Base-by-base conservation (phyloP, 1,140 invertebrate genomes). In the Halictus rubicundus region DNA sequence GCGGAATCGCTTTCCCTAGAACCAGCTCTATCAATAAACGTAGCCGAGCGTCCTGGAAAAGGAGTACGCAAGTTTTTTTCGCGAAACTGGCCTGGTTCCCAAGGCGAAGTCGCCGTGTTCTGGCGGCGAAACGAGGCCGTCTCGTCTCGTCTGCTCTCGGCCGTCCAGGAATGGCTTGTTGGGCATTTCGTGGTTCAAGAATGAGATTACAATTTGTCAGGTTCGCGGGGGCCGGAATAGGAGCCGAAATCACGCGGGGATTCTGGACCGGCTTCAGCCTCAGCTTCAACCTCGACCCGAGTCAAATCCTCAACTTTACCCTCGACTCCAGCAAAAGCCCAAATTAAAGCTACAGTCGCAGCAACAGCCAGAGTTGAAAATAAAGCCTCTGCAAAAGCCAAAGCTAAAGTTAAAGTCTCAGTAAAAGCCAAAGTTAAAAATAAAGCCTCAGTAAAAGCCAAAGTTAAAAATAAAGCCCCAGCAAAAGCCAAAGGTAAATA, bases 191-290 rank as follows among this genome's bases (percentile, higher is more conserved):
- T 66, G 79, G 78, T 84, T 82, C 86, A 85, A 89, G 88, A 89
- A 90, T 89, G 88, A 89, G 88, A 88, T 89, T 89, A 89, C 88
- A 90, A 90, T 90, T 90, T 90, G 89, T 90, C 89, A 89, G 81
- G 82, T 27, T 54, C 16, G 54, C 75, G 64, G 83, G 83, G 82
- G 70, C n/a, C n/a, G n/a, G n/a, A n/a, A n/a, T 85, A 86, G 86
- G 88, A 84, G 88, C 77, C 74, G 83, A 80, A 86, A 86, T 86
- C 59, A 73, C 57, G 71, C 71, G 10, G 64, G 21, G 69, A 42
- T 49, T 68, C n/a, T 9, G 54, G 1, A n/a, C 59, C n/a, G 59
- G 65, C 66, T 32, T 32, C 32, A 32, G 32, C 32, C 32, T 32
- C 32, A 32, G 32, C 32, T n/a, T n/a, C n/a, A n/a, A n/a, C n/a